Base-by-base conservation (phyloP, 2,797 vertebrate genomes). In the Synanceia verrucosa region DNA sequence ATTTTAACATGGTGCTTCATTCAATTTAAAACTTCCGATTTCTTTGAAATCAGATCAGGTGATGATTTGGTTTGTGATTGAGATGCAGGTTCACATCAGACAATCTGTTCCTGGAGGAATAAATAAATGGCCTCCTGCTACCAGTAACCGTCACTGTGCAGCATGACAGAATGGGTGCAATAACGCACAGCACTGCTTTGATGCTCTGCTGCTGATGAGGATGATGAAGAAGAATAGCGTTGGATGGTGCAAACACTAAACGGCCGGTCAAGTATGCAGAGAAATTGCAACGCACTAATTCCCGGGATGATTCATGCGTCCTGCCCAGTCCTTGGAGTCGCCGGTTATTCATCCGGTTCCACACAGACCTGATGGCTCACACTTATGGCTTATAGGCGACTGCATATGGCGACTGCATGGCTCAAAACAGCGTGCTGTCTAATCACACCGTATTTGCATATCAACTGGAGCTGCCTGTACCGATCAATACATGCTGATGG, bases 351-450 rank as follows among this genome's bases (percentile, higher is more conserved):
- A 79, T 75, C 72, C 74, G 83, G 72, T 84, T 80, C 62, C 69
- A 70, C 74, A 77, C 73, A 78, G 75, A 70, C 44, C 73, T 73
- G 65, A 79, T 85, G 81, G 64, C 77, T 86, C 82, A 70, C 18
- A 78, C 79, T 78, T 65, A 62, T 82, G 70, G 84, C 57, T 82
- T 34, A 18, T 65, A 60, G 47, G 65, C 70, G 37, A 31, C 86
- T 83, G 81, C 85, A 81, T 81, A 82, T 83, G 81, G 83, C 66
- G 69, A 48, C 78, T 69, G 79, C n/a, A n/a, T n/a, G 46, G 43
- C 82, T 50, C 24, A n/a, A 58, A 76, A 69, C 52, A 65, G 65
- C 64, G 62, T 18, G 79, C 76, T 10, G 9, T 79, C 67, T 77
- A 19, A 74, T 73, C 71, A 39, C 64, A 46, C 18, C 1, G 26